Evolutionary conservation across 2,113 vertebrate species (phyloP).

Genomic region (Neodontobutis hainanensis): DNA sequence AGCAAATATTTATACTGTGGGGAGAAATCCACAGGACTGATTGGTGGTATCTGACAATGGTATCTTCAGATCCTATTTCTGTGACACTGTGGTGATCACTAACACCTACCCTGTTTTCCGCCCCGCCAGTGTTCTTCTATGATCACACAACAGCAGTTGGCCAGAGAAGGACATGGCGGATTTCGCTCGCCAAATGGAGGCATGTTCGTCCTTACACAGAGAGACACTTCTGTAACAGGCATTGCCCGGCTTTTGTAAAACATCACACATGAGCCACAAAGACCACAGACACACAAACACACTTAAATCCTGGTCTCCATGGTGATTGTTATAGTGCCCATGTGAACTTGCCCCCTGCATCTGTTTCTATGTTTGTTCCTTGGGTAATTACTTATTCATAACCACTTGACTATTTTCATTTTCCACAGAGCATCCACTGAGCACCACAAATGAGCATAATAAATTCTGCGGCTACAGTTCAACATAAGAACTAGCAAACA

Average conservation of each 20-base stretch:
- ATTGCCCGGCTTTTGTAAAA: slow-evolving; percentile 60
- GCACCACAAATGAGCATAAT: slow-evolving; percentile 42
- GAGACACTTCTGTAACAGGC: slow-evolving; percentile 56
- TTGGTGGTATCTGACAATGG: slow-evolving; percentile 9
- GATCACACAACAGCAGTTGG: slow-evolving; percentile 70
- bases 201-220: slow-evolving; percentile 45
- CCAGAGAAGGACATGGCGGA: slow-evolving; percentile 51
- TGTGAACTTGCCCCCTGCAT: slow-evolving; percentile 77
- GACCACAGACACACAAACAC: slow-evolving; percentile 18
- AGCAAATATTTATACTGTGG: not conserved
- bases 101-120: slow-evolving; percentile 55
- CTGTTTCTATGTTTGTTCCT: slow-evolving; percentile 72
- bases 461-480: slow-evolving; percentile 29
- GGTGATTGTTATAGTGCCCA: slow-evolving; percentile 78
- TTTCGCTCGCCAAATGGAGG: slow-evolving; percentile 72
- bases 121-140: slow-evolving; percentile 32
- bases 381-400: slow-evolving; percentile 67
- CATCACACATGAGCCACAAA: slow-evolving; percentile 46
- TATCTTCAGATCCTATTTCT: slow-evolving; percentile 34
- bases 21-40: not conserved
- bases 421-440: slow-evolving; percentile 14
- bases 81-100: slow-evolving; percentile 38
- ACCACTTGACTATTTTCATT: slow-evolving; percentile 57
- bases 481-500: slow-evolving; percentile 25
- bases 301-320: slow-evolving; percentile 74